A percentile compares a stretch with the other conserved stretches of the same genome.
Conservation (phyloP, 2,113 vertebrate genomes). For the Albula goreensis region DNA sequence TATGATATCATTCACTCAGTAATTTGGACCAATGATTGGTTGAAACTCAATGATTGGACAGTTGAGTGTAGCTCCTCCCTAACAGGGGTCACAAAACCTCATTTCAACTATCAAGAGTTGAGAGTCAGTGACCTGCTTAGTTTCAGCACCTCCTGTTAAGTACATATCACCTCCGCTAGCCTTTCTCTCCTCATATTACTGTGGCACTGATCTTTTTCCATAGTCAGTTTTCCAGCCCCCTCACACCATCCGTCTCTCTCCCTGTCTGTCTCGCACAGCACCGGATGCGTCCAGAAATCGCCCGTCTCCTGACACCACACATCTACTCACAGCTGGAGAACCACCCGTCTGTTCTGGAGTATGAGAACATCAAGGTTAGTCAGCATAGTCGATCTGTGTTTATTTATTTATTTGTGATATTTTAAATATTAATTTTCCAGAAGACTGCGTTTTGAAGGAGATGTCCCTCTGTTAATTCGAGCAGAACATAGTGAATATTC, state of each 20-base stretch:
- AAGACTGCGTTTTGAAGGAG: neutral
- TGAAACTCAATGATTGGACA: too few species aligned
- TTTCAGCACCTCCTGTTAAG: neutral
- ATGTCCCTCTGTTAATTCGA: constrained; percentile 3
- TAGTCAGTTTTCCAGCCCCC: too few species aligned
- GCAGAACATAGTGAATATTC: neutral
- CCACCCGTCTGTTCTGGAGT: constrained; percentile 86
- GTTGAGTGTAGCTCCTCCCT: too few species aligned
- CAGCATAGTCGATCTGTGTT: neutral
- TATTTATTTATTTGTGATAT: neutral
- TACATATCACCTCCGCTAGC: neutral
- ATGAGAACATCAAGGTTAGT: constrained; percentile 86
- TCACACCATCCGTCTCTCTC: neutral
- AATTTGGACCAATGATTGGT: too few species aligned
- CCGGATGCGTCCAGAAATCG: constrained; percentile 93
- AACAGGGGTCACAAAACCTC: too few species aligned
- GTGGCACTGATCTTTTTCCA: constrained; percentile 5
- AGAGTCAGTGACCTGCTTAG: neutral
- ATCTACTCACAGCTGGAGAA: constrained; percentile 87
- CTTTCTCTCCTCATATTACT: neutral
- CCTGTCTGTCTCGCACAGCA: constrained; percentile 73
- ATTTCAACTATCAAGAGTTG: too few species aligned
- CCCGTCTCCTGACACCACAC: constrained; percentile 83
- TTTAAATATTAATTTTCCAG: neutral
- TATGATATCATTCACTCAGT: too few species aligned